Evolutionary conservation across 2,797 vertebrate species (phyloP).

Genomic region (Chelmon rostratus): DNA sequence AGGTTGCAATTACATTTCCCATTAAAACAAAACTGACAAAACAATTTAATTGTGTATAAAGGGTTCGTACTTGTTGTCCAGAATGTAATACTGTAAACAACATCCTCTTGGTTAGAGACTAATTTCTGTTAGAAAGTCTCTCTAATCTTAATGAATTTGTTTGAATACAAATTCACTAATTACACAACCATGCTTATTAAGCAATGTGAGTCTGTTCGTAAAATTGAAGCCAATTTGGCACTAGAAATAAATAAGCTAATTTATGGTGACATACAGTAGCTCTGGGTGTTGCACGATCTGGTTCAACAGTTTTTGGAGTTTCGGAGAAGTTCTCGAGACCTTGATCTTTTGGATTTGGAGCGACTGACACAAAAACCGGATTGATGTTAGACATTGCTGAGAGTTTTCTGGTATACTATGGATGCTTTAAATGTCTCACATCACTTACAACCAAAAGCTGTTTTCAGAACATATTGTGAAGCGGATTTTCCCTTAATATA

Average conservation of each 20-base stretch:
- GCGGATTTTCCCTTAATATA: not conserved
- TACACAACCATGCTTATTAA: not conserved
- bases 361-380: not conserved
- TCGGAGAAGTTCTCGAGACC: too few species aligned
- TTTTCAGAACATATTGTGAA: constrained; percentile 6
- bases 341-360: too few species aligned
- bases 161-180: constrained; percentile 16
- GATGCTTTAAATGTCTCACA: not conserved
- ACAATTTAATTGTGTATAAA: not conserved
- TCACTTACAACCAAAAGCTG: not conserved
- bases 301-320: not conserved
- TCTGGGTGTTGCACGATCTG: not conserved
- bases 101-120: not conserved
- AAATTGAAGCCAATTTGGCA: constrained; percentile 11
- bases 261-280: not conserved
- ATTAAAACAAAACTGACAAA: not conserved
- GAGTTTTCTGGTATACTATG: not conserved
- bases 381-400: not conserved
- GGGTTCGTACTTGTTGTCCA: not conserved
- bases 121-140: not conserved
- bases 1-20: not conserved
- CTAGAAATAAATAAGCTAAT: constrained; percentile 19
- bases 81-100: not conserved
- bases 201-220: not conserved
- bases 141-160: not conserved